Base-by-base conservation (phyloP, 1,140 invertebrate genomes). In the Pseudomyrmex cubaensis region DNA sequence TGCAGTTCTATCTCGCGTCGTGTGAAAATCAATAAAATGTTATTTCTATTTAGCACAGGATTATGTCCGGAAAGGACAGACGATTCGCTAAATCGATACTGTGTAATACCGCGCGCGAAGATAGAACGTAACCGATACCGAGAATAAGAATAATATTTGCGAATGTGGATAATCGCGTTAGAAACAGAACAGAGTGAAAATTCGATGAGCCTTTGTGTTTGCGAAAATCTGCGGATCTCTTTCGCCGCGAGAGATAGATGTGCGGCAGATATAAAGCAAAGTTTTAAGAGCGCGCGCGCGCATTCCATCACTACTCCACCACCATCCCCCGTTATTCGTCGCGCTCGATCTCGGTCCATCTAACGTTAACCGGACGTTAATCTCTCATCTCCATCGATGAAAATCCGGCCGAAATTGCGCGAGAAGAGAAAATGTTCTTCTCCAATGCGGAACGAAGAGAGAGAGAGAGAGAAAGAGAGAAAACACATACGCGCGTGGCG, bases 321-420 rank as follows among this genome's bases (percentile, higher is more conserved):
- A n/a, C n/a, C 9, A 15, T 4, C 44, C 59, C 52, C 17, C 63
- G 52, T 44, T 66, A 46, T 78, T 57, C 52, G 25, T 13, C 35
- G n/a, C 12, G 12, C 48, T 12, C 17, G 15, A 64, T 8, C 25
- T 20, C 25, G 35, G 2, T 35, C 13, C 4, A 13, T 5, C 15
- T n/a, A 54, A 12, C 20, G 9, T 57, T 10, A 13, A 50, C 73
- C 61, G 73, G 12, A 59, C 44, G 62, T 77, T 83, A 83, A 83
- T 77, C 62, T 56, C 66, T 69, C 80, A 69, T 78, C 61, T 61
- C 35, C 70, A 73, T 75, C 67, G 75, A 87, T 87, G 63, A 74
- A 76, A 87, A 77, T 54, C 56, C 64, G 50, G 17, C 76, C 50
- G 64, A 87, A 87, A 87, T 82, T 62, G 70, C 44, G 48, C 74